Conservation (phyloP, 1,140 invertebrate genomes). For the Theocolax elegans region DNA sequence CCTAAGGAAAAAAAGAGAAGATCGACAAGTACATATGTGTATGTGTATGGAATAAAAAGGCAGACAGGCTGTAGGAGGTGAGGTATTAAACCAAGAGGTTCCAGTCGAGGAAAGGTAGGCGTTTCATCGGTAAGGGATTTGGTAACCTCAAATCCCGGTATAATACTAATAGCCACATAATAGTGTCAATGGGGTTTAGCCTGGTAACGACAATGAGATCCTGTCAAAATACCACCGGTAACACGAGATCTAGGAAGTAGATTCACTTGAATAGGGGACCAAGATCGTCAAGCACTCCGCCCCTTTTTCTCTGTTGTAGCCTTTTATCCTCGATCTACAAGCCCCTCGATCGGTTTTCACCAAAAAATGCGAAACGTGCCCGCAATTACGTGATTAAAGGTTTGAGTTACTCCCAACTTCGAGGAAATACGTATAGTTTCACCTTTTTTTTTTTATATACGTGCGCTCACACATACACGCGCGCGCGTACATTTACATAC, state of each 20-base stretch:
- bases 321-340: too few species aligned
- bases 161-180: slow-evolving; percentile 69
- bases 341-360: slow-evolving; percentile 58
- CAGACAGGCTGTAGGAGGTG: too few species aligned
- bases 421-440: too few species aligned
- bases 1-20: too few species aligned
- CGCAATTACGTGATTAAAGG: background rate
- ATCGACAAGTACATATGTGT: too few species aligned
- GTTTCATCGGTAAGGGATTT: too few species aligned
- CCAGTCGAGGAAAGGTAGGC: too few species aligned
- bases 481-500: too few species aligned
- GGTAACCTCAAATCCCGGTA: slow-evolving; percentile 65
- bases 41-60: too few species aligned
- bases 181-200: slow-evolving; percentile 67
- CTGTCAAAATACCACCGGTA: slow-evolving; percentile 67
- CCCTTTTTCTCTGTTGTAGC: slow-evolving; percentile 39
- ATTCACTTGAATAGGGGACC: slow-evolving; percentile 40
- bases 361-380: slow-evolving; percentile 59
- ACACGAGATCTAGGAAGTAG: slow-evolving; percentile 66
- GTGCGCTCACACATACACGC: too few species aligned
- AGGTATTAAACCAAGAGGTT: too few species aligned
- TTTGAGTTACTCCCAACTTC: slow-evolving; percentile 10
- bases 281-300: slow-evolving; percentile 36
- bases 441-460: too few species aligned
- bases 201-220: slow-evolving; percentile 64